Evolutionary conservation across 2,888 invertebrate species (phyloP), one percentile per base, ranked within the genome.

Genomic region (Achlya flavicornis): DNA sequence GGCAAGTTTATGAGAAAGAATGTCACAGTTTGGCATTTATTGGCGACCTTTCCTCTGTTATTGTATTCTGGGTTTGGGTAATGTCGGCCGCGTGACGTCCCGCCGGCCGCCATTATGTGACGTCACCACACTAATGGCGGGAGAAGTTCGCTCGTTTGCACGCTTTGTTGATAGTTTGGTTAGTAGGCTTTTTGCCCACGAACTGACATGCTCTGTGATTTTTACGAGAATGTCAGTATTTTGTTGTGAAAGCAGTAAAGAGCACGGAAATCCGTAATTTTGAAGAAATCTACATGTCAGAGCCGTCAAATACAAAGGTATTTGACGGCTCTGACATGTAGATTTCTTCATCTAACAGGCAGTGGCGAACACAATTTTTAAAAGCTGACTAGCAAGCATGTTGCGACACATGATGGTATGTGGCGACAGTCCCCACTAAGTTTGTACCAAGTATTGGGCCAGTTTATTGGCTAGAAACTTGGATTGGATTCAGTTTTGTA

Each of bases 1-100:
- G 33, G 19, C 60, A 41, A 43, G 19, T 41, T 26, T 60, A 26
- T 19, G 60, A 5, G 19, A 16, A 19, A 60, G 69, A 67, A 70
- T 70, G 66, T 57, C 64, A 66, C 72, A 76, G 64, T 75, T 72
- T 62, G 67, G 64, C 67, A 73, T 74, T 74, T 72, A 48, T 60
- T 60, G 53, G 43, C 43, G 16, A 57, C 62, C 38, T 64, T 61
- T 59, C 61, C 63, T 63, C 43, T 64, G 62, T 63, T 58, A 63
- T 62, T 57, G 65, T 62, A 63, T 63, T 65, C 58, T 66, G 48
- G 5, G 61, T 64, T 53, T 66, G 58, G 6, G 62, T 62, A 57
- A 61, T 57, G 62, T 53, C 32, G 46, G 46, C 62, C 11, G 63
- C 64, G 64, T 66, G 66, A 57, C 64, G 58, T 62, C 60, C 46